A percentile compares a stretch with the other conserved stretches of the same genome.
Evolutionary conservation across 1,140 invertebrate species (phyloP).

Genomic region (Drosophila virilis): DNA sequence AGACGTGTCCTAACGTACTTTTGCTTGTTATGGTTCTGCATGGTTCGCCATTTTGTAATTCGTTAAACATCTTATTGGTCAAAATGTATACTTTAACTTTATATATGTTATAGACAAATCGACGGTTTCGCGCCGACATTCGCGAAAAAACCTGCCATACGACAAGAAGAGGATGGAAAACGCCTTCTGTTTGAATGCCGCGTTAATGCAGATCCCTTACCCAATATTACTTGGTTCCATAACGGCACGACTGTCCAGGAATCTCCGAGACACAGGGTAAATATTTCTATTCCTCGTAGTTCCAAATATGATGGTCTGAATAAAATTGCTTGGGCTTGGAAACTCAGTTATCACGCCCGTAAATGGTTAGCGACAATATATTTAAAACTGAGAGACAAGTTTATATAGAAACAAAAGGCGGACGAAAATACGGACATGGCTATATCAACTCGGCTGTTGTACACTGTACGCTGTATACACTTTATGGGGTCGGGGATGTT

Average conservation of each 20-base stretch:
- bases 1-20: background rate
- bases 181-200: slow-evolving; percentile 97
- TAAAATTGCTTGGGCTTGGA: too few relatives aligned
- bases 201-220: slow-evolving; percentile 96
- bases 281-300: background rate
- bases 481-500: too few relatives aligned
- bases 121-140: slow-evolving; percentile 99
- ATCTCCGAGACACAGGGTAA: slow-evolving; percentile 92
- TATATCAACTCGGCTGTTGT: too few relatives aligned
- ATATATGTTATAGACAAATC: slow-evolving; percentile 90
- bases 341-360: too few relatives aligned
- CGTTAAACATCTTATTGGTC: background rate
- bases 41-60: background rate
- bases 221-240: slow-evolving; percentile 96
- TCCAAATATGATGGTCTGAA: too few relatives aligned
- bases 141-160: slow-evolving; percentile 97
- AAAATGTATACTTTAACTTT: background rate
- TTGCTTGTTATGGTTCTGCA: background rate
- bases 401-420: too few relatives aligned
- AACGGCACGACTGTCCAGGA: slow-evolving; percentile 91
- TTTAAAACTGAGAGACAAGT: too few relatives aligned
- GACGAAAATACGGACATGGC: too few relatives aligned
- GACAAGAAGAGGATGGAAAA: slow-evolving; percentile 98
- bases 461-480: too few relatives aligned
- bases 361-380: too few relatives aligned